These are phyloP conservation scores for Drosophila fungiperda DNA, from an alignment of 2,888 invertebrate species.

Conservation along the genomic window DNA sequence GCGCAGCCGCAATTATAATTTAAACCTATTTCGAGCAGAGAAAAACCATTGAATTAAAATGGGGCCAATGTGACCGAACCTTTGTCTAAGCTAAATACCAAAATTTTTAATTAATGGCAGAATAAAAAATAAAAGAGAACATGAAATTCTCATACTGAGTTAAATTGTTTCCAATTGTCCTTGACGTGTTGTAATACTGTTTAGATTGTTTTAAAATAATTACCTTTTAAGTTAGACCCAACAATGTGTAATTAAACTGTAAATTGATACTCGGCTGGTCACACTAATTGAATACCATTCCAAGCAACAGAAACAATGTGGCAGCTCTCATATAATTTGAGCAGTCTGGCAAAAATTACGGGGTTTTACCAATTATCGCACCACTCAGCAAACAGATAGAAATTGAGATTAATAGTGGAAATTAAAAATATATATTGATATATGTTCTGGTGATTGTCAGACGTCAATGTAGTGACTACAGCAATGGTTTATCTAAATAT, in stretches of 20 bases:
- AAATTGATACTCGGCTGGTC: neutral
- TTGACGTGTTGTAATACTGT: neutral
- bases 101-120: neutral
- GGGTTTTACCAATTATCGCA: neutral
- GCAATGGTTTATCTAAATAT: slow-evolving; percentile 44
- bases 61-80: slow-evolving; percentile 32
- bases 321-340: slow-evolving; percentile 1
- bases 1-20: slow-evolving; percentile 23
- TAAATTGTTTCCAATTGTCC: neutral
- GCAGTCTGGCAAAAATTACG: neutral
- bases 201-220: neutral
- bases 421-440: neutral
- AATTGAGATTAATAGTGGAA: neutral
- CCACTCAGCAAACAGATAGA: too few species aligned
- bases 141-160: too few species aligned
- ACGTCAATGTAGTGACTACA: neutral
- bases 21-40: slow-evolving; percentile 30
- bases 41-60: slow-evolving; percentile 47
- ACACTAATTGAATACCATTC: neutral
- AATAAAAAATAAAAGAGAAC: neutral
- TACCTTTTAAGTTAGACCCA: neutral
- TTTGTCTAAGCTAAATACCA: slow-evolving; percentile 15
- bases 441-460: neutral
- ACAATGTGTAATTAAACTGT: neutral
- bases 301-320: neutral